Evolutionary conservation across 2,888 invertebrate species (phyloP), one percentile per base, ranked within the genome.

Genomic region (Scotopteryx bipunctaria): DNA sequence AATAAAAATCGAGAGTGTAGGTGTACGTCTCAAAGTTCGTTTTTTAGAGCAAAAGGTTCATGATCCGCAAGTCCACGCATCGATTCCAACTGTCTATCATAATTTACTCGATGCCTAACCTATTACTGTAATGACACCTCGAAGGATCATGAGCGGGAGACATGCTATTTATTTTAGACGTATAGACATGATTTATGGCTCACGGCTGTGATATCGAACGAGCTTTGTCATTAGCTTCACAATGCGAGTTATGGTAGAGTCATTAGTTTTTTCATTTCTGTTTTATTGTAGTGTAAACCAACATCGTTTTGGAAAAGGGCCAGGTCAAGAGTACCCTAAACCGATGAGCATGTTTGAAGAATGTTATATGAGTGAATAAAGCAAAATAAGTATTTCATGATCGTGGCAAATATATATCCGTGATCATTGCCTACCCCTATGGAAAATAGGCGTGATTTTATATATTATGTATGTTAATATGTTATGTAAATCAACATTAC

Each of bases 91-190:
- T 66, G 65, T 69, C 69, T 64, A 68, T 72, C 64, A 66, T 64
- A 66, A 65, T 66, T 64, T 62, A 55, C 59, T 50, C 61, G 51
- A 64, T 66, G 59, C 56, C 57, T 45, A 65, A 55, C 61, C 66
- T 61, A 67, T 73, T 69, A 73, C 57, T 37, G 42, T 74, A 75
- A 73, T 71, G 61, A 64, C 61, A 65, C 68, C 67, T 64, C 41
- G 32, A 54, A 64, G 41, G 54, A 60, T 44, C 56, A 59, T 55
- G 51, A 54, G 50, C 52, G 17, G 42, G 14, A 42, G 53, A 47
- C 45, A 50, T 48, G 55, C 61, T 67, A 64, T 66, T 69, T 65
- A 67, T 69, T 68, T 67, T 55, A 55, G 59, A 45, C 52, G 53
- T 55, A 49, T 31, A 48, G 52, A 59, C 49, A 67, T 67, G 66